Evolutionary conservation across 2,797 vertebrate species (phyloP).

Genomic region (Anguilla megastoma): DNA sequence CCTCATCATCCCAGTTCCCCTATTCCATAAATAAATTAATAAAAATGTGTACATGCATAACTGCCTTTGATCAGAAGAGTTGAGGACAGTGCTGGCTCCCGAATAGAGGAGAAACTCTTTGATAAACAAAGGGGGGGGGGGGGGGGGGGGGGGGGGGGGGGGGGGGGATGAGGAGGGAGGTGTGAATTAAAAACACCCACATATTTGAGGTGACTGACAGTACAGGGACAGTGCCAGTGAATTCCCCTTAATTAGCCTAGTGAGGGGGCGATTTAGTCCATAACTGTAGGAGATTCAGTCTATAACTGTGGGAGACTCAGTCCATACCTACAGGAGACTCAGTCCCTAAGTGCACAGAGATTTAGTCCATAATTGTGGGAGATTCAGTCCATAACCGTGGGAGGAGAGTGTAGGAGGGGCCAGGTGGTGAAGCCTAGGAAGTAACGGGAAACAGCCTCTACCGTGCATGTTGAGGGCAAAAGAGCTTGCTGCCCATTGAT

Average conservation of each 20-base stretch:
- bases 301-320: no score
- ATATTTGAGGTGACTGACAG: constrained; percentile 56
- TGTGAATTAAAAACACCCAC: background rate
- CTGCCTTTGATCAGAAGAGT: background rate
- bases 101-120: background rate
- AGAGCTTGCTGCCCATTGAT: no score
- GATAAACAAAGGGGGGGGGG: background rate
- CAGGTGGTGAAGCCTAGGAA: no score
- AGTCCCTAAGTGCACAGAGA: no score
- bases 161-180: no score
- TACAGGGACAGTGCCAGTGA: constrained; percentile 53
- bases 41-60: background rate
- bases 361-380: no score
- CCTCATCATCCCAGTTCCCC: background rate
- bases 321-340: no score
- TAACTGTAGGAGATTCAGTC: constrained; percentile 48
- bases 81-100: background rate
- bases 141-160: no score
- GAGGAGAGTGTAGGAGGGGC: no score
- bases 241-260: constrained; percentile 61
- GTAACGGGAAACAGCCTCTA: no score
- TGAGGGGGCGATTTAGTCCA: constrained; percentile 63
- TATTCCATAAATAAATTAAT: background rate
- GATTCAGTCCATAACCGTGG: no score
- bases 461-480: no score